Evolutionary conservation across 2,888 invertebrate species (phyloP), one percentile per base, ranked within the genome.

Genomic region (Agrenia bidenticulata): DNA sequence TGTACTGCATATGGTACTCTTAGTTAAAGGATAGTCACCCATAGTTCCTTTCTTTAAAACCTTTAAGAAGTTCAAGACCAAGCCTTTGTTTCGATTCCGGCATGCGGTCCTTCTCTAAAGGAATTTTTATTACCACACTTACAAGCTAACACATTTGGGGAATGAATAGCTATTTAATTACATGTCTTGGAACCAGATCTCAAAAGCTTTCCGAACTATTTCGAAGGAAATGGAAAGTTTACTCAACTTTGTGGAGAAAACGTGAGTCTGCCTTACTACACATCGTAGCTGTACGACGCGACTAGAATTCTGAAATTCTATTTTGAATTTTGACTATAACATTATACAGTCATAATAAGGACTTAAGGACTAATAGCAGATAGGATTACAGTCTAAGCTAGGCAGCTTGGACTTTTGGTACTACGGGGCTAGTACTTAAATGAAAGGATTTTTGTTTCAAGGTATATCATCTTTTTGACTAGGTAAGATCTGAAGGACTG

Each of bases 161-260:
- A 71, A 71, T 71, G 68, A 71, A 71, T 71, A 71, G 71, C 64
- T 61, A 59, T 66, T 71, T 71, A 71, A 71, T 71, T 71, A 71
- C 64, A 71, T 66, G 68, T 61, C 61, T 64, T 5, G 54, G 66
- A 62, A 50, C 57, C 54, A 65, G 65, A 65, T 56, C 21, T 13
- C 39, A n/a, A 62, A 54, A 32, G 41, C 54, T 59, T n/a, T n/a
- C n/a, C n/a, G 9, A 53, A 17, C 53, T 59, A 37, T 32, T 32
- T n/a, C 24, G 37, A 11, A 27, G 54, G 60, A 49, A 39, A 39
- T 61, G 41, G 51, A 51, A 51, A 51, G 51, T 23, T 17, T 23
- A 7, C 51, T 19, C 23, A 15, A 51, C 23, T 51, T 51, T 51
- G 21, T 7, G 23, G 50, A 61, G 61, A 24, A 24, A 24, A 23